Conservation (phyloP, 1,140 invertebrate genomes). For the Lasioglossum albipes region DNA sequence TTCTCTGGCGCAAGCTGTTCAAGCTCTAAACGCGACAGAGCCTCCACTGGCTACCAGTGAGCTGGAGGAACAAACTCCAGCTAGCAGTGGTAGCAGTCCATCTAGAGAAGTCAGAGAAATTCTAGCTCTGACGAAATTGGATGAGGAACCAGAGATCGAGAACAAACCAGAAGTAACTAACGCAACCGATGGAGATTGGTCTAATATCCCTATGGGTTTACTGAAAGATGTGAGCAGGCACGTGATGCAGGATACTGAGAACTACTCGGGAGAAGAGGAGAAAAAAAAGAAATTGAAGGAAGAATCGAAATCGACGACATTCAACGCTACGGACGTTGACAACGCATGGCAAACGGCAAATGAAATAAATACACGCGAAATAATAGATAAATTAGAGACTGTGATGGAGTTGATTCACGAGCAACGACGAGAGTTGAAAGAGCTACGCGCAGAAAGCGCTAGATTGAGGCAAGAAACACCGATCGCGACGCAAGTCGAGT, state of each 20-base stretch:
- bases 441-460: constrained; percentile 73
- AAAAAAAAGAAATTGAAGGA: constrained; percentile 59
- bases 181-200: constrained; percentile 73
- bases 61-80: constrained; percentile 76
- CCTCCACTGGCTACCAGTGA: constrained; percentile 70
- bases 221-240: constrained; percentile 73
- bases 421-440: constrained; percentile 70
- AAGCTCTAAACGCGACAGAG: constrained; percentile 68
- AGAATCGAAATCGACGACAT: constrained; percentile 46
- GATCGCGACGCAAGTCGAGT: constrained; percentile 69
- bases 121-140: constrained; percentile 82
- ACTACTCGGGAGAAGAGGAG: constrained; percentile 58
- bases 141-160: constrained; percentile 69
- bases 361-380: constrained; percentile 60
- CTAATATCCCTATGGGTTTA: constrained; percentile 77
- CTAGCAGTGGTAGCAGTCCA: constrained; percentile 89
- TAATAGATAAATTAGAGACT: constrained; percentile 71
- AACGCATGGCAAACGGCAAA: constrained; percentile 58
- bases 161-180: constrained; percentile 58
- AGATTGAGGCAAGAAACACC: constrained; percentile 74
- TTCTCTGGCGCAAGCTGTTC: constrained; percentile 69
- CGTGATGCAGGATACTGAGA: constrained; percentile 65
- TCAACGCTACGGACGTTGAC: constrained; percentile 40
- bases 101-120: constrained; percentile 92
- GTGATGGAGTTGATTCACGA: constrained; percentile 70